Evolutionary conservation across 2,888 invertebrate species (phyloP), one percentile per base, ranked within the genome.

Genomic region (Thalpophila matura): DNA sequence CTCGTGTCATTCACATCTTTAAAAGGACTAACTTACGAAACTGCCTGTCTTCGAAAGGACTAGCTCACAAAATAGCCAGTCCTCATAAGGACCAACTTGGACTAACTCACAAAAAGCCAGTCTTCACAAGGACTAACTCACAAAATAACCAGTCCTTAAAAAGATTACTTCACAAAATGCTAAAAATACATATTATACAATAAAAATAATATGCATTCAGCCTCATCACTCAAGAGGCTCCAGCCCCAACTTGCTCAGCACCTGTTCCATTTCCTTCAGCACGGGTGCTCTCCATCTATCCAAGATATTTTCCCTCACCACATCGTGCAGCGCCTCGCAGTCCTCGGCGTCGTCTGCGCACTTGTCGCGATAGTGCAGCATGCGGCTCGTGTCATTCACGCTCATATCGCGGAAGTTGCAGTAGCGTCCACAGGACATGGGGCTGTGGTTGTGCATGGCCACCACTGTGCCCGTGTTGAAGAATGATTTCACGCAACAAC

Each of bases 371-470:
- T 22, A 50, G 27, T 58, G 58, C 37, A 58, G 14, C 7, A 47
- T 10, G 7, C 14, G 27, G 10, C 42, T 50, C 1, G 35, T 47
- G 3, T n/a, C 24, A 0, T 42, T n/a, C n/a, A n/a, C 9, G 0
- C 24, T 12, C 4, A 37, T 10, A 2, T 12, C 9, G 1, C 26
- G 4, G 0, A 20, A 1, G 1, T 5, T 14, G 40, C 47, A 43
- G 12, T 42, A 7, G 0, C 0, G 9, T n/a, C 38, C 31, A 6
- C 72, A 67, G 1, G 38, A 7, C n/a, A 72, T 27, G 24, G 67
- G 67, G 6, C 24, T n/a, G 42, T 72, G 67, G 51, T 72, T 72
- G 56, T 67, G 67, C 59, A 67, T 64, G 7, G 64, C 37, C 2
- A 46, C 49, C 51, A 59, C 64, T 7, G 60, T 42, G 1, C 61